These are phyloP conservation scores for Tachypleus tridentatus DNA, from an alignment of 1,140 invertebrate species.

Conservation along the genomic window DNA sequence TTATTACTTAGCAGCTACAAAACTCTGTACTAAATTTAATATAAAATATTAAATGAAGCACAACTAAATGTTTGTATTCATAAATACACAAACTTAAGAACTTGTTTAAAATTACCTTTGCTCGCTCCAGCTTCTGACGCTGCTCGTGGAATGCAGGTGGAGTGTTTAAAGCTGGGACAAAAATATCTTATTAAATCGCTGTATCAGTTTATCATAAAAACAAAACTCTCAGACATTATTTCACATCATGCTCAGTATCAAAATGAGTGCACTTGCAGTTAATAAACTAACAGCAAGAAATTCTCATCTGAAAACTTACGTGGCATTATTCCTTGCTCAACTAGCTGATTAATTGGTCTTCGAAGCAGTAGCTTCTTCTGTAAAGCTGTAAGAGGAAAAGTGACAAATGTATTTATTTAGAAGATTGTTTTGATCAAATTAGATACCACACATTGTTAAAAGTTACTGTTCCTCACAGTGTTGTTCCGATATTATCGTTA, in stretches of 20 bases:
- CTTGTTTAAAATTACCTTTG: conserved; percentile 44
- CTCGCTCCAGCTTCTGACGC: conserved; percentile 80
- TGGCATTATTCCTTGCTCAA: conserved; percentile 95
- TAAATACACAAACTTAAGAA: neutral
- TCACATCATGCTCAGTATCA: no score
- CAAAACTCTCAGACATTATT: no score
- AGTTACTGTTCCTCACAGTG: no score
- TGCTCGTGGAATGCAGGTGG: conserved; percentile 89
- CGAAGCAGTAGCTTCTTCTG: conserved; percentile 94
- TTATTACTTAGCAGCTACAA: neutral
- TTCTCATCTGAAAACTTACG: conserved; percentile 56
- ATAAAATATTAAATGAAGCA: neutral
- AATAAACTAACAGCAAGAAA: no score
- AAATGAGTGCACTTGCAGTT: no score
- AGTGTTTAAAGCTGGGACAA: conserved; percentile 68
- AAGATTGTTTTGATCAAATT: no score
- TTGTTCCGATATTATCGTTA: no score
- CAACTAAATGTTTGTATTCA: neutral
- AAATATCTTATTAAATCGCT: no score
- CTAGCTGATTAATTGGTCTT: conserved; percentile 83
- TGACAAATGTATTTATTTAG: no score
- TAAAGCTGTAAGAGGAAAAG: conserved; percentile 40
- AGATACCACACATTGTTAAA: no score
- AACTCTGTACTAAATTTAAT: neutral
- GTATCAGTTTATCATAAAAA: no score